These are phyloP conservation scores for Archivesica marissinica DNA, from an alignment of 1,140 invertebrate species.

Conservation along the genomic window DNA sequence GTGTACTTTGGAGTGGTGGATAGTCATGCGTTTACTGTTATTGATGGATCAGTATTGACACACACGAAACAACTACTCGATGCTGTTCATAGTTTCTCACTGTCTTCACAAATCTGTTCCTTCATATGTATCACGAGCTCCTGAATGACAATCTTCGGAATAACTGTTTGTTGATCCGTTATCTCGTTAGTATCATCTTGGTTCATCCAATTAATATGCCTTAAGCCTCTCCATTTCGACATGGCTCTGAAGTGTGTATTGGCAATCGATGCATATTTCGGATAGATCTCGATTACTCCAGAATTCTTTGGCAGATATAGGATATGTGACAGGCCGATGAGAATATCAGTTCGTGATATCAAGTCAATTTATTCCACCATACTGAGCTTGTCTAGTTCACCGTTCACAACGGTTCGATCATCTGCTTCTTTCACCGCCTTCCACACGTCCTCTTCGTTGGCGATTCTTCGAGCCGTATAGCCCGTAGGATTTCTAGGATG, in stretches of 20 bases:
- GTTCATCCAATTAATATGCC: constrained; percentile 75
- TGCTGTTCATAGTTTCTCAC: neutral
- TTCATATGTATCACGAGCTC: constrained; percentile 13
- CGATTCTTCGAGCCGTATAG: constrained; percentile 72
- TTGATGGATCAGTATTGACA: no score
- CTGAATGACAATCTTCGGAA: constrained; percentile 26
- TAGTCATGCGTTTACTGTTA: no score
- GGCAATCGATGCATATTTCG: constrained; percentile 65
- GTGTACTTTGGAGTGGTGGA: no score
- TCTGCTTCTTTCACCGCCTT: constrained; percentile 39
- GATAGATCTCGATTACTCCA: constrained; percentile 95
- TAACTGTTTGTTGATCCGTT: constrained; percentile 35
- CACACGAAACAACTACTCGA: no score
- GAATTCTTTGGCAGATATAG: constrained; percentile 98
- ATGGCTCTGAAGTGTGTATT: constrained; percentile 66
- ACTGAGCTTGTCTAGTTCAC: constrained; percentile 72
- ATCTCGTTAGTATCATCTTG: constrained; percentile 19
- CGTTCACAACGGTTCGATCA: constrained; percentile 61
- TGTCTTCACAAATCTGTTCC: constrained; percentile 16
- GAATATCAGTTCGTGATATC: constrained; percentile 91
- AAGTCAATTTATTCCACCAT: constrained; percentile 75
- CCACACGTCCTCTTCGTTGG: constrained; percentile 77
- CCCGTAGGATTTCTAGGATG: constrained; percentile 80
- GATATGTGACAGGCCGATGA: constrained; percentile 96
- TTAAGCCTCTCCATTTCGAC: constrained; percentile 74